Base-by-base conservation (phyloP, 2,113 vertebrate genomes). In the Balaeniceps rex region DNA sequence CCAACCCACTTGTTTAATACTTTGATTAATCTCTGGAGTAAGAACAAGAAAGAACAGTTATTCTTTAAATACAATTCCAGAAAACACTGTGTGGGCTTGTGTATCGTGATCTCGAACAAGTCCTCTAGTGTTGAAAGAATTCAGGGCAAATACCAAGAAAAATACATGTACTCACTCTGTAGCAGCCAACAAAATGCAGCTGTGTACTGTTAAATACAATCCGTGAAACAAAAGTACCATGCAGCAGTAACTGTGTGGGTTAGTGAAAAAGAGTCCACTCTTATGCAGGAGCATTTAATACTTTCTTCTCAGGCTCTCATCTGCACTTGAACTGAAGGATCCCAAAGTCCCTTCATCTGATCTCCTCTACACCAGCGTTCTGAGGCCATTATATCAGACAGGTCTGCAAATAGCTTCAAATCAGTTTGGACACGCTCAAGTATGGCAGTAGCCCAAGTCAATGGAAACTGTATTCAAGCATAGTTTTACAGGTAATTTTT, bases 111-210 rank as follows among this genome's bases (percentile, higher is more conserved):
- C 15, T 1, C 58, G 91, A 97, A 97, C 90, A 96, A 95, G 84
- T 96, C 93, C 47, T 91, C 91, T 63, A 96, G 89, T 95, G 95
- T 95, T 97, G 75, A 88, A 96, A 85, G 87, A 94, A 96, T 93
- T 96, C 71, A 90, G 94, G 94, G 96, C 91, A 95, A 96, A 97
- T 97, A 93, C 84, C 93, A 91, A 96, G 89, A 88, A 93, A 96
- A 97, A 94, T 88, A 91, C 93, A 94, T 63, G 61, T 55, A 88
- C 65, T 93, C 44, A 75, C 80, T 81, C 36, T 8, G 86, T 23
- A 60, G 44, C 93, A 93, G 90, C 78, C 94, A 94, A 90, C 71
- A 91, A 81, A 97, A 88, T 1, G 60, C 91, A 95, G 87, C 89
- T 95, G 87, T 91, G 84, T 66, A 12, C 74, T 77, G 47, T 36